Conservation (phyloP, 2,888 invertebrate species). For the Zeuzera pyrina region DNA sequence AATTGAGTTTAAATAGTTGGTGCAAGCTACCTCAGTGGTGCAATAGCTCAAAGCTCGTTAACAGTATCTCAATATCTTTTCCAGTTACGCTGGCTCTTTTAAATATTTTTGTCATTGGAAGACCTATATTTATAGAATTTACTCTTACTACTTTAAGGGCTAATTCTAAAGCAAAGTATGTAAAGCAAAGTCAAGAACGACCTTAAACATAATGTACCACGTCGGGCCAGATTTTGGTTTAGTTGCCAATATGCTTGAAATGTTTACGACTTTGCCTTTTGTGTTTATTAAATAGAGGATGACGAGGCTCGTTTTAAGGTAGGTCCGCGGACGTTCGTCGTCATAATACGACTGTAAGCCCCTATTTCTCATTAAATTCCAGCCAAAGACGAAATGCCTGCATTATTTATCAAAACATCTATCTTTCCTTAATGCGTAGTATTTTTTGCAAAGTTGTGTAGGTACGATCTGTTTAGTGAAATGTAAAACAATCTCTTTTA, state of each 20-base stretch:
- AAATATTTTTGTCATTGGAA: conserved; percentile 43
- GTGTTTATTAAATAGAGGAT: conserved; percentile 35
- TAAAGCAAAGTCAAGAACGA: conserved; percentile 49
- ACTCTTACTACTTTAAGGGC: conserved; percentile 44
- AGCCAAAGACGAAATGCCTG: conserved; percentile 33
- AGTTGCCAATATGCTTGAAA: conserved; percentile 42
- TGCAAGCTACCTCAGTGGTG: too few species aligned
- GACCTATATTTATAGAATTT: conserved; percentile 51
- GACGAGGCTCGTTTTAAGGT: conserved; percentile 33
- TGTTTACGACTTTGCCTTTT: conserved; percentile 46
- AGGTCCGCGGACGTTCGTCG: conserved; percentile 48
- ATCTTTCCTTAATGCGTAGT: too few species aligned
- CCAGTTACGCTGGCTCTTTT: conserved; percentile 35
- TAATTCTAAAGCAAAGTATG: conserved; percentile 43
- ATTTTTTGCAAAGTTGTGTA: too few species aligned
- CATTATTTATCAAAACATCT: conserved; percentile 49
- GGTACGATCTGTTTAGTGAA: too few species aligned
- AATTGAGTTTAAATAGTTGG: too few species aligned
- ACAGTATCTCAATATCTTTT: conserved; percentile 28
- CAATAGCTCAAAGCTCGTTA: conserved; percentile 25
- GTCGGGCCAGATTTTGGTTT: conserved; percentile 33
- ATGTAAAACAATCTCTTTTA: too few species aligned
- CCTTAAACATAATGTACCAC: conserved; percentile 53
- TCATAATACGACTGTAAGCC: conserved; percentile 37
- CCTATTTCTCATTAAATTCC: conserved; percentile 28